These are phyloP conservation scores for Nomia melanderi DNA, from an alignment of 1,140 invertebrate genomes.

Conservation along the genomic window DNA sequence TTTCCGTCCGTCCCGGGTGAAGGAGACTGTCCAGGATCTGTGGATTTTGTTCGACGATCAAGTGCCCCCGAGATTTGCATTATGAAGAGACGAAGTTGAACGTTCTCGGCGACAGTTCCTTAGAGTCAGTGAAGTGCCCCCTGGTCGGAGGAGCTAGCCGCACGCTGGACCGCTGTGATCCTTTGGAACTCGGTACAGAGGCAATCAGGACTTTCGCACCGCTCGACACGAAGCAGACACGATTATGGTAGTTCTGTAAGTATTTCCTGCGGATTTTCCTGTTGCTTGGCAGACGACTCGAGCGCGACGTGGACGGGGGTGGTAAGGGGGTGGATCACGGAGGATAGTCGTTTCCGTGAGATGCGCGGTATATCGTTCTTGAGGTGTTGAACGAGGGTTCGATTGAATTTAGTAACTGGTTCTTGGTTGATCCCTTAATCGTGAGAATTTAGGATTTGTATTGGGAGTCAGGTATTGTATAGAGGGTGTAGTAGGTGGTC, in stretches of 20 bases:
- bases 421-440: no score
- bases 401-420: no score
- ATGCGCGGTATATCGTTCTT: no score
- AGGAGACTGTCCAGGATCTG: background rate
- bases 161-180: background rate
- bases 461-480: no score
- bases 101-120: background rate
- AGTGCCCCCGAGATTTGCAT: background rate
- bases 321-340: no score
- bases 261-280: conserved; percentile 40
- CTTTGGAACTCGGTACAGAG: background rate
- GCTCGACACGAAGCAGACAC: conserved; percentile 62
- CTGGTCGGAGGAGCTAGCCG: background rate
- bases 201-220: background rate
- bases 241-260: conserved; percentile 80
- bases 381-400: no score
- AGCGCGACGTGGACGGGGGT: no score
- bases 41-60: background rate
- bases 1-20: no score
- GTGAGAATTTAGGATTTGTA: no score
- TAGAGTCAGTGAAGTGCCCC: conserved; percentile 51
- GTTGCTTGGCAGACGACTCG: no score
- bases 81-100: conserved; percentile 20
- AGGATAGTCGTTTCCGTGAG: no score
- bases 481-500: no score